Percentiles rank a stretch among this genome's conserved stretches.
These are phyloP conservation scores for Prionailurus viverrinus DNA, from an alignment of 2,113 vertebrate species.

Conservation along the genomic window DNA sequence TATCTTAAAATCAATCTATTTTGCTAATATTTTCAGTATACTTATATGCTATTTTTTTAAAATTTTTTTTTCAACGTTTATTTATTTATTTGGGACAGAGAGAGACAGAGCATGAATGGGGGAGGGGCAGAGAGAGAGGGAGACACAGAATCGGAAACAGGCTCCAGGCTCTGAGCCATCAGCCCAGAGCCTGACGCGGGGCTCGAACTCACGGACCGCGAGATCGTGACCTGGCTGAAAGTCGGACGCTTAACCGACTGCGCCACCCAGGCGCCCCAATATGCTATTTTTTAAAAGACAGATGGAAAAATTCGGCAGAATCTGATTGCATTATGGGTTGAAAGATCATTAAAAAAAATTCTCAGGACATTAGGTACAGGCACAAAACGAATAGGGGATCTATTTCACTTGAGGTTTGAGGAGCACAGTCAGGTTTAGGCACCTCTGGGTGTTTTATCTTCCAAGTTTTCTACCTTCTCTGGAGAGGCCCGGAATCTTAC, in stretches of 20 bases:
- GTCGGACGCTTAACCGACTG: too few species aligned
- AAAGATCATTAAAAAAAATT: neutral
- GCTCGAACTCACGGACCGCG: too few species aligned
- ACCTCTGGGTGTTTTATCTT: neutral
- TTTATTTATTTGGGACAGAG: too few species aligned
- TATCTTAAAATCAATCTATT: conserved; percentile 60
- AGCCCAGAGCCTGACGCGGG: too few species aligned
- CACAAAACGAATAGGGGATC: neutral
- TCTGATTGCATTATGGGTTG: conserved; percentile 69
- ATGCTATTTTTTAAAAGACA: conserved; percentile 35
- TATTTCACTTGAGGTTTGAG: neutral
- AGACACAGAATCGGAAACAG: too few species aligned
- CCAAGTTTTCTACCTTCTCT: neutral
- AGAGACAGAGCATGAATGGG: too few species aligned
- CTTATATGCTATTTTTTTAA: neutral
- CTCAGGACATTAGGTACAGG: conserved; percentile 39
- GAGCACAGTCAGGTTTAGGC: neutral
- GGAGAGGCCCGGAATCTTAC: neutral
- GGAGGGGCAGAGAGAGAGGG: too few species aligned
- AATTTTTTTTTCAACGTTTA: too few species aligned
- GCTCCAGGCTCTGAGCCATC: too few species aligned
- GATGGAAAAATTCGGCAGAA: conserved; percentile 62
- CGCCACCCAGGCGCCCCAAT: too few species aligned
- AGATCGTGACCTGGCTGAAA: too few species aligned
- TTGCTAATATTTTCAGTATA: conserved; percentile 63